Evolutionary conservation across 53 echinoderm and acorn worm species (phyloP).

Genomic region (Holothuria leucospilota): DNA sequence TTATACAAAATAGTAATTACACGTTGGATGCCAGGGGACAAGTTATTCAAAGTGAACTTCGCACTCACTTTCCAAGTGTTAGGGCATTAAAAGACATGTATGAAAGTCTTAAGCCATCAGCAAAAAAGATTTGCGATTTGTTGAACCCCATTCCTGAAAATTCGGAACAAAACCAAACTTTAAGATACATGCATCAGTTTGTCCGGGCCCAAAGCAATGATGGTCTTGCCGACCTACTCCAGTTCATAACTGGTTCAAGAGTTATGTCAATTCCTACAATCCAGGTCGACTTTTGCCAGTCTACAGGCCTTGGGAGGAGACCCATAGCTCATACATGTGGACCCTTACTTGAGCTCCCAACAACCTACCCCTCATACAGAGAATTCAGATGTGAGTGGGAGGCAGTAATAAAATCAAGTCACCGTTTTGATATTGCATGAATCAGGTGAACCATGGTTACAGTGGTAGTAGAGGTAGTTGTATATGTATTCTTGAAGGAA

Average conservation of each 20-base stretch:
- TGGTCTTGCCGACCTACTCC: conserved; percentile 30
- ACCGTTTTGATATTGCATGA: too few relatives aligned
- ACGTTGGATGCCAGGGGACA: too few relatives aligned
- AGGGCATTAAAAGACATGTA: too few relatives aligned
- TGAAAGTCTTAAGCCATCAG: too few relatives aligned
- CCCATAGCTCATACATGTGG: conserved; percentile 61
- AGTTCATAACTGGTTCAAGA: conserved; percentile 55
- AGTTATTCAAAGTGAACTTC: too few relatives aligned
- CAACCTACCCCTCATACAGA: conserved; percentile 55
- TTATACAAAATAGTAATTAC: too few relatives aligned
- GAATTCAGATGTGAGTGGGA: conserved; percentile 58
- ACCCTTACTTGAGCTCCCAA: conserved; percentile 60
- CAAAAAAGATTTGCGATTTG: too few relatives aligned
- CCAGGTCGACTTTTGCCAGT: conserved; percentile 35
- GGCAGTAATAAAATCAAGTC: conserved; percentile 17
- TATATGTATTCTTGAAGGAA: too few relatives aligned
- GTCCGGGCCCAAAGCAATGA: conserved; percentile 49
- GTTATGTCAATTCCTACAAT: conserved; percentile 39
- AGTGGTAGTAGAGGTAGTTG: too few relatives aligned
- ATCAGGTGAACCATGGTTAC: too few relatives aligned
- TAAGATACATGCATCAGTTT: conserved; percentile 35
- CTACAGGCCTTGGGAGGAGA: conserved; percentile 44
- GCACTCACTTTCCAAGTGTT: too few relatives aligned
- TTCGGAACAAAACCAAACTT: conserved; percentile 46
- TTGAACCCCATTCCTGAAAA: conserved; percentile 31